Percentiles rank a stretch among this genome's conserved stretches.
These are phyloP conservation scores for Tetragnatha montana DNA, from an alignment of 2,888 invertebrate genomes.

Conservation along the genomic window DNA sequence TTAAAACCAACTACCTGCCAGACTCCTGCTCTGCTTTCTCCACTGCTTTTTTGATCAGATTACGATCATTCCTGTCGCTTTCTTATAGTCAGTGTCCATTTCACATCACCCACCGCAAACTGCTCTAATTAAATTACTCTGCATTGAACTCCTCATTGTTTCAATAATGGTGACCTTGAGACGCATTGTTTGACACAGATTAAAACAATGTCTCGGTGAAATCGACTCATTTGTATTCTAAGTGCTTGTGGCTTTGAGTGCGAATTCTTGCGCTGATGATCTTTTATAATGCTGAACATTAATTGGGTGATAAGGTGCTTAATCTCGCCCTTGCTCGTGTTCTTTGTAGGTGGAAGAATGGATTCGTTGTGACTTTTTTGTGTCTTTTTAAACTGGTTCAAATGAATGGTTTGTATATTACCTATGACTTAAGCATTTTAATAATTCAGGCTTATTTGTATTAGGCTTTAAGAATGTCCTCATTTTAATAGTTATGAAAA, in stretches of 20 bases:
- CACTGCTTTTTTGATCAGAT: neutral
- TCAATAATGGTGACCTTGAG: neutral
- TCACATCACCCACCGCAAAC: neutral
- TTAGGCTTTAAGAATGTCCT: no score
- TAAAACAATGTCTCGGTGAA: neutral
- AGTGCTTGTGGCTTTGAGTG: neutral
- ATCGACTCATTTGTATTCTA: neutral
- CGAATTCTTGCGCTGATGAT: neutral
- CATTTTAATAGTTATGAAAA: no score
- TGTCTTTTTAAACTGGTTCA: no score
- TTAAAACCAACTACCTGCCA: slow-evolving; percentile 47
- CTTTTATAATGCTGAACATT: neutral
- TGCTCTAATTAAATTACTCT: neutral
- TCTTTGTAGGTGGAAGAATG: neutral
- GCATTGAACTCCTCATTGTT: neutral
- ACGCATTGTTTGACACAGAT: neutral
- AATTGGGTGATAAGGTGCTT: neutral
- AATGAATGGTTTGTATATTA: no score
- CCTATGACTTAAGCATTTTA: no score
- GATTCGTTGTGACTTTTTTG: neutral
- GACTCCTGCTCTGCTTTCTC: neutral
- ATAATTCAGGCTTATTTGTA: no score
- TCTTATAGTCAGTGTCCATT: neutral
- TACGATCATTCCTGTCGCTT: neutral
- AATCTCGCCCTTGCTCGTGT: no score